Percentiles rank a stretch among this genome's conserved stretches.
phyloP scores from a whole-genome alignment of 1,140 invertebrate genomes.

The Heliconius eleuchia region DNA sequence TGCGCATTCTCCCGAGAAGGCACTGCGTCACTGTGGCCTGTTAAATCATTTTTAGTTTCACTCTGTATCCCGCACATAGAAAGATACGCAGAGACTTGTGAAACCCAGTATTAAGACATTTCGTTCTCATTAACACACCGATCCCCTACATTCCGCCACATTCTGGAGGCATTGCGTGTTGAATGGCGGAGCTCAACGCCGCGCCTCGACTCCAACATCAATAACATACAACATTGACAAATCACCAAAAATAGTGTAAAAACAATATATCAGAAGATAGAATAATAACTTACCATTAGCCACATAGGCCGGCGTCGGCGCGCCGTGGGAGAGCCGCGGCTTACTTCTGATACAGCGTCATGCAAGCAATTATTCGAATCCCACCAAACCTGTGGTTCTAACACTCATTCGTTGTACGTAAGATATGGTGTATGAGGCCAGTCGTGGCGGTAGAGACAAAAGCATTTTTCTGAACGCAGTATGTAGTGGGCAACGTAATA shows the following conservation, averaged over 20 bases:
- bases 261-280: conserved; percentile 68
- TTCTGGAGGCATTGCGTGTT: too few species aligned
- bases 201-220: background rate
- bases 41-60: too few species aligned
- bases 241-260: conserved; percentile 23
- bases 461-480: too few species aligned
- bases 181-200: background rate
- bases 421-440: conserved; percentile 25
- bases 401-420: conserved; percentile 70
- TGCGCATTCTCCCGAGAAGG: too few species aligned
- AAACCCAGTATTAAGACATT: background rate
- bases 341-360: conserved; percentile 65
- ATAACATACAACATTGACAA: conserved; percentile 11
- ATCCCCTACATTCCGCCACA: too few species aligned
- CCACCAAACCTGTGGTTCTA: conserved; percentile 50
- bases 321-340: conserved; percentile 69
- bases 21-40: too few species aligned
- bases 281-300: conserved; percentile 66
- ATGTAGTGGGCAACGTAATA: too few species aligned
- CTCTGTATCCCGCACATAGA: too few species aligned
- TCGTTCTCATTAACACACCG: background rate
- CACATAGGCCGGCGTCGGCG: conserved; percentile 65
- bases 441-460: too few species aligned
- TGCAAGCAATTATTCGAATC: conserved; percentile 73
- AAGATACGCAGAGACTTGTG: too few species aligned